These are phyloP conservation scores for Lycodopsis pacificus DNA, from an alignment of 2,797 vertebrate genomes.

Conservation along the genomic window DNA sequence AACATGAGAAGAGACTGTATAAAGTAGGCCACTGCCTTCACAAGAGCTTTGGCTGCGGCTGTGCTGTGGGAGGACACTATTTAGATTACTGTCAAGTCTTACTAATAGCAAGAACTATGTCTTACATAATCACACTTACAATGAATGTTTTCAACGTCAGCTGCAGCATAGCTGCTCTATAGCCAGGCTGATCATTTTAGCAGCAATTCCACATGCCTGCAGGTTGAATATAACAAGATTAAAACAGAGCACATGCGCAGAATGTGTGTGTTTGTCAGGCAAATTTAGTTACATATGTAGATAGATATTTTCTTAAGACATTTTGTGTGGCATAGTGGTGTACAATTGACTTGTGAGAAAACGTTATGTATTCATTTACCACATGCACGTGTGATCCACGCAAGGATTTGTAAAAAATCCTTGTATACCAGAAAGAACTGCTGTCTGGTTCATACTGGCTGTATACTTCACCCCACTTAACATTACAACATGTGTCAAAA, in stretches of 20 bases:
- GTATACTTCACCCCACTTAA: not conserved
- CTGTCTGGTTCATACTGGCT: slow-evolving; percentile 5
- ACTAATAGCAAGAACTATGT: slow-evolving; percentile 68
- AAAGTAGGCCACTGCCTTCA: slow-evolving; percentile 76
- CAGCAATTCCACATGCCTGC: slow-evolving; percentile 37
- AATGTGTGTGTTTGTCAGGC: slow-evolving; percentile 11
- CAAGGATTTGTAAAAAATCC: not conserved
- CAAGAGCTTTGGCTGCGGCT: slow-evolving; percentile 58
- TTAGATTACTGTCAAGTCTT: slow-evolving; percentile 79
- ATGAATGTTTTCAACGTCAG: slow-evolving; percentile 64
- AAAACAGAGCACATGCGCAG: slow-evolving; percentile 12
- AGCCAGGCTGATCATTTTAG: slow-evolving; percentile 50
- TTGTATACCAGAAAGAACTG: not conserved
- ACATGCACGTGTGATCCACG: not conserved
- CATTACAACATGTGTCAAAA: slow-evolving; percentile 3
- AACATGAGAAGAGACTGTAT: slow-evolving; percentile 57
- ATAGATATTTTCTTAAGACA: not conserved
- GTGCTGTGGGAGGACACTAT: slow-evolving; percentile 78
- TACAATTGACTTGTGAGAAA: not conserved
- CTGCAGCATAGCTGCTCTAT: slow-evolving; percentile 36
- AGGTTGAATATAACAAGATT: slow-evolving; percentile 34
- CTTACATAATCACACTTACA: slow-evolving; percentile 77
- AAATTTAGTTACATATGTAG: not conserved
- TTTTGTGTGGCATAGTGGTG: not conserved
- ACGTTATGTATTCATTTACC: not conserved